These are phyloP conservation scores for Grammatotria lemairii DNA, from an alignment of 2,113 vertebrate genomes.

Conservation along the genomic window DNA sequence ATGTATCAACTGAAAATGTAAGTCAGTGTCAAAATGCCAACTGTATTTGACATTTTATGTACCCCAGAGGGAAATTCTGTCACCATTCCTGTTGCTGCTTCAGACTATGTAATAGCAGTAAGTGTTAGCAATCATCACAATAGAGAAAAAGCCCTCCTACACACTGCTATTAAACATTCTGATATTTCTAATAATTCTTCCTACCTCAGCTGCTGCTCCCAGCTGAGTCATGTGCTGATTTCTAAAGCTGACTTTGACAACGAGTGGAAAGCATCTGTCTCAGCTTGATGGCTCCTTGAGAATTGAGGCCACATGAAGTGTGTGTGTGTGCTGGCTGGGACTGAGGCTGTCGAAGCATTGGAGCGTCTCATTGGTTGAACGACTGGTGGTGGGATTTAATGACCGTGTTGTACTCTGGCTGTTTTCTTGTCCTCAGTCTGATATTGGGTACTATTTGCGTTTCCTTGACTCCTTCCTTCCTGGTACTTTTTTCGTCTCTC, in stretches of 20 bases:
- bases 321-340: not conserved
- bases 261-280: slow-evolving; percentile 29
- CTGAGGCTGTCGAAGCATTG: not conserved
- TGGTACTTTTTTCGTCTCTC: not conserved
- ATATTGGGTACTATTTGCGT: not conserved
- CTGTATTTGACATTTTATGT: not conserved
- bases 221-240: slow-evolving; percentile 11
- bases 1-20: not conserved
- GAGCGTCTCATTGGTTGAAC: not conserved
- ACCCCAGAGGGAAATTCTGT: not conserved
- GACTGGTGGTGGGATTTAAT: not conserved
- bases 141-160: not conserved
- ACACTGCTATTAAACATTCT: not conserved
- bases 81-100: not conserved
- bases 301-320: slow-evolving; percentile 5
- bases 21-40: not conserved
- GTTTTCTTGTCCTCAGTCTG: not conserved
- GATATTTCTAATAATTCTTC: not conserved
- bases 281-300: slow-evolving; percentile 6
- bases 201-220: not conserved
- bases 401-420: not conserved
- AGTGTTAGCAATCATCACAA: not conserved
- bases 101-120: not conserved
- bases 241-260: slow-evolving; percentile 3
- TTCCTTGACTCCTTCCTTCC: not conserved